Evolutionary conservation across 1,140 invertebrate genomes (phyloP).

Genomic region (Patella vulgata): DNA sequence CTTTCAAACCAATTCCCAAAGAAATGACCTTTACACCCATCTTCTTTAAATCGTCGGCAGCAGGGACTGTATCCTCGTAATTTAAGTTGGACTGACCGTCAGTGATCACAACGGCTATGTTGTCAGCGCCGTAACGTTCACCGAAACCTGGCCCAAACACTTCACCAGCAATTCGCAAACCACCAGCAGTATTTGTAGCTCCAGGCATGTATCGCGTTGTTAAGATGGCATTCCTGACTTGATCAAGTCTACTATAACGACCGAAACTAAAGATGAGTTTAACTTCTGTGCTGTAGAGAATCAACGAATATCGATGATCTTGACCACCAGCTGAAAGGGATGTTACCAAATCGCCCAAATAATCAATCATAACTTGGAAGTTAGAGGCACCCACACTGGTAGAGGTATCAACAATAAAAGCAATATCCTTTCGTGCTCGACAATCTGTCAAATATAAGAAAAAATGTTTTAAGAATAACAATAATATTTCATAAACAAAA

Average conservation of each 20-base stretch:
- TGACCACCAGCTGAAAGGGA: slow-evolving; percentile 32
- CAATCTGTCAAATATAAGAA: slow-evolving; percentile 39
- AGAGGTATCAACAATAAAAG: slow-evolving; percentile 54
- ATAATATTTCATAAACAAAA: no score
- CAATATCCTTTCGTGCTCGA: slow-evolving; percentile 47
- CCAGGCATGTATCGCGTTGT: slow-evolving; percentile 49
- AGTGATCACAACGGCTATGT: slow-evolving; percentile 56
- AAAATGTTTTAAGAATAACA: no score
- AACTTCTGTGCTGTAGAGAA: slow-evolving; percentile 49
- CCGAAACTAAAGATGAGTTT: slow-evolving; percentile 50
- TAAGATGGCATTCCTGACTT: slow-evolving; percentile 51
- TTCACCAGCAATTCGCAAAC: slow-evolving; percentile 38
- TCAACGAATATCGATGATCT: slow-evolving; percentile 47
- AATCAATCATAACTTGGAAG: slow-evolving; percentile 46
- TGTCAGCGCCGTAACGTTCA: slow-evolving; percentile 43
- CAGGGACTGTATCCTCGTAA: slow-evolving; percentile 48
- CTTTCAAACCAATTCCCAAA: slow-evolving; percentile 45
- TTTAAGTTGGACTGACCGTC: slow-evolving; percentile 60
- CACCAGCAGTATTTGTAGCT: slow-evolving; percentile 58
- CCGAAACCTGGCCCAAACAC: slow-evolving; percentile 40
- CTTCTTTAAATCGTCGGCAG: slow-evolving; percentile 46
- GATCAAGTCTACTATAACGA: slow-evolving; percentile 32
- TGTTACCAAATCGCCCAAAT: slow-evolving; percentile 39
- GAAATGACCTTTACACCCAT: slow-evolving; percentile 42
- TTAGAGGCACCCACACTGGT: slow-evolving; percentile 51